Evolutionary conservation across 2,888 invertebrate species (phyloP).

Genomic region (Nomada hirtipes): DNA sequence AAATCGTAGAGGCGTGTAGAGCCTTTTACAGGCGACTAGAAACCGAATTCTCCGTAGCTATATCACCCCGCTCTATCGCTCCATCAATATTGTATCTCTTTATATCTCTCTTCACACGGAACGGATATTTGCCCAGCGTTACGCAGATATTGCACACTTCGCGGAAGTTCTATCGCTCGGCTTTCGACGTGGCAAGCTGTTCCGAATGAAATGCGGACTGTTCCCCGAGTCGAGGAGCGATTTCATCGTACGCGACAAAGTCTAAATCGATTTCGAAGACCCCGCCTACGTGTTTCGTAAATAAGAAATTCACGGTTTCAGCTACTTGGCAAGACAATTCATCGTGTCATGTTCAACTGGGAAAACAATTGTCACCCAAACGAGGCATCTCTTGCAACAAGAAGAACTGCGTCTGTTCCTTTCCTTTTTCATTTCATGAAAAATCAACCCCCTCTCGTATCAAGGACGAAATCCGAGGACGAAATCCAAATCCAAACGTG

Average conservation of each 20-base stretch:
- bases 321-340: neutral
- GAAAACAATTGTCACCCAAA: neutral
- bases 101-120: slow-evolving; percentile 31
- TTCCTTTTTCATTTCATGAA: too few species aligned
- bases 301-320: neutral
- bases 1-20: neutral
- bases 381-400: neutral
- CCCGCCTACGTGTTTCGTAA: neutral
- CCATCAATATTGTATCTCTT: slow-evolving; percentile 54
- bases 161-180: neutral
- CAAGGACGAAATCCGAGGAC: too few species aligned
- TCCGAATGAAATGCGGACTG: neutral
- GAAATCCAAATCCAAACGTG: too few species aligned
- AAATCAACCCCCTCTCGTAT: too few species aligned
- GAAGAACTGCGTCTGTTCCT: too few species aligned
- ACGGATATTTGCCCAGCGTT: slow-evolving; percentile 32
- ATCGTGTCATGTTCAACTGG: neutral
- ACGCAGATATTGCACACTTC: slow-evolving; percentile 40
- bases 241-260: neutral
- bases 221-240: neutral
- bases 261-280: slow-evolving; percentile 1
- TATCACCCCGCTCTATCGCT: slow-evolving; percentile 29
- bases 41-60: neutral
- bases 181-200: neutral
- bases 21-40: neutral